Evolutionary conservation across 2,797 vertebrate genomes (phyloP), one percentile per base, ranked within the genome.

Genomic region (Apodemus agrarius): DNA sequence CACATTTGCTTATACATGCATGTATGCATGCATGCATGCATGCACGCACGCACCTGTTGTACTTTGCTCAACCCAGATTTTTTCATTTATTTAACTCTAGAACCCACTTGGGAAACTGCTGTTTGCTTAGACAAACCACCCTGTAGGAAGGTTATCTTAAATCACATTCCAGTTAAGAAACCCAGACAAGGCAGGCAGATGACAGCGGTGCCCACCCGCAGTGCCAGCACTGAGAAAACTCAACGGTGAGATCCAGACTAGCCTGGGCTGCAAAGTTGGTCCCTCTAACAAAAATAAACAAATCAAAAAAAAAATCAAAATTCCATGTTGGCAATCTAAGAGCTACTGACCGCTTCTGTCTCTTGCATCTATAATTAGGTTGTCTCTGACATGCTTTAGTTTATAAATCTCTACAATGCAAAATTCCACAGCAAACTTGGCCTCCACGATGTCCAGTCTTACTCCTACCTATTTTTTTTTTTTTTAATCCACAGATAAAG

Each of bases 371-470:
- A 31, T 76, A 88, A 89, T 40, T 49, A 92, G 34, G 0, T 26
- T 78, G 10, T 89, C 54, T 67, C 85, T 83, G 82, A 89, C 52
- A 74, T 63, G 46, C 81, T 76, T 94, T 94, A 54, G 91, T 93
- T 88, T 96, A 37, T 65, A 90, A 57, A 9, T 74, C 17, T 81
- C 72, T 89, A 34, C 54, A 86, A 92, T 43, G 89, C 76, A 31
- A 95, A 91, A 92, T 57, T 57, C 54, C 43, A 90, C 19, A 65
- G 34, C 29, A 69, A 91, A 92, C 54, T 69, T 83, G 69, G 19
- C 79, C 87, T 93, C 61, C 52, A 46, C 75, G 34, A n/a, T 88
- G 67, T 92, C 95, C 84, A 92, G 85, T 88, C 54, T 94, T 74
- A 93, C 57, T 93, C 75, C 85, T 90, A 95, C 65, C 31, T 24